Conservation (phyloP, 2,797 vertebrate species). For the Rachycentron canadum region DNA sequence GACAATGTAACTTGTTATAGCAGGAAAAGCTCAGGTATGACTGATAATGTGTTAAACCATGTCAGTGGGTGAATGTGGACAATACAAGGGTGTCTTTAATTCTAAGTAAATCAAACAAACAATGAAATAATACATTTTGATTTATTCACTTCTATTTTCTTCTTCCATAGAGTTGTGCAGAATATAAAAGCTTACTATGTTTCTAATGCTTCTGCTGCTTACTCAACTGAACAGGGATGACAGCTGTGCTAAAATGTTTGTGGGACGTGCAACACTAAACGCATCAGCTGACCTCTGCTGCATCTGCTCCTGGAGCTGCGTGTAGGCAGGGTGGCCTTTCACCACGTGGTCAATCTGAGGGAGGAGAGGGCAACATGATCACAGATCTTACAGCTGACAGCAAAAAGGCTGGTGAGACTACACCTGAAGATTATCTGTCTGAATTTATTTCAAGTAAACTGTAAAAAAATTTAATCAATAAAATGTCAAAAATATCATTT, state of each 20-base stretch:
- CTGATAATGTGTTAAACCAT: not conserved
- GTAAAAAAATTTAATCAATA: not conserved
- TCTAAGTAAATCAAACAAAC: not conserved
- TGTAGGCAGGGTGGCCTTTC: slow-evolving; percentile 89
- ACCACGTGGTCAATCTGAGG: slow-evolving; percentile 94
- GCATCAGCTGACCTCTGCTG: slow-evolving; percentile 85
- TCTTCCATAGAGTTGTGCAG: not conserved
- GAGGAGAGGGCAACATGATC: slow-evolving; percentile 37
- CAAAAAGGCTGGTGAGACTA: not conserved
- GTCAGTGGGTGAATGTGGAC: not conserved
- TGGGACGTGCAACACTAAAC: slow-evolving; percentile 5
- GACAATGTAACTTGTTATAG: not conserved
- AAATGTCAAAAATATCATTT: not conserved
- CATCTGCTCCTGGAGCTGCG: slow-evolving; percentile 88
- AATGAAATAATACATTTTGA: not conserved
- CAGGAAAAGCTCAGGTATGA: not conserved
- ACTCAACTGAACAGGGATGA: slow-evolving; percentile 10
- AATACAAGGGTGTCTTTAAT: not conserved
- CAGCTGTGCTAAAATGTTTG: slow-evolving; percentile 19
- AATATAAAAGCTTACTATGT: not conserved
- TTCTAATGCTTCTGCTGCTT: slow-evolving; percentile 17
- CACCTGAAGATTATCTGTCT: not conserved
- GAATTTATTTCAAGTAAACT: not conserved
- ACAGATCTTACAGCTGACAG: slow-evolving; percentile 6
- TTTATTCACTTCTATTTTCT: not conserved